Conservation (phyloP, 1,140 invertebrate genomes). For the Nymphalis io region DNA sequence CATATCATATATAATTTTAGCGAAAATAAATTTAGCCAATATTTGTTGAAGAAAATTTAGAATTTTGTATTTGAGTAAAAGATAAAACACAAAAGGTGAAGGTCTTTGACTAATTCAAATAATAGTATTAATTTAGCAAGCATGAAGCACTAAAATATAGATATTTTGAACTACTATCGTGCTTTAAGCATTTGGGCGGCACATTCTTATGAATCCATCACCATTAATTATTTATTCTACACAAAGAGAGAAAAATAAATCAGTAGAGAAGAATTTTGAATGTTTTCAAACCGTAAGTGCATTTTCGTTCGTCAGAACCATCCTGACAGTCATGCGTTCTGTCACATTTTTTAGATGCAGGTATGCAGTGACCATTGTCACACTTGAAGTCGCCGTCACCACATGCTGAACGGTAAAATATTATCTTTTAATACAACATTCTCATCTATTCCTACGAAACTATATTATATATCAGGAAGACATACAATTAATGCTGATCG, state of each 20-base stretch:
- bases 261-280: conserved; percentile 13
- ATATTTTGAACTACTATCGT: not conserved
- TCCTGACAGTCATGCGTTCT: conserved; percentile 87
- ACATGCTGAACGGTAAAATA: conserved; percentile 74
- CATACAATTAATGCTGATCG: conserved; percentile 6
- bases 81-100: not conserved
- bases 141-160: conserved; percentile 2
- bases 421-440: conserved; percentile 41
- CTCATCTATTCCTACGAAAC: conserved; percentile 36
- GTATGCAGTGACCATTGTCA: conserved; percentile 86
- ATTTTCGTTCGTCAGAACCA: conserved; percentile 89
- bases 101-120: not conserved
- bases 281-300: conserved; percentile 77
- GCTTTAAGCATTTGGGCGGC: conserved; percentile 1
- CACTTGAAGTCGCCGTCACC: conserved; percentile 82
- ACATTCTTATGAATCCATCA: conserved; percentile 21
- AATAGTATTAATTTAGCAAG: conserved; percentile 12
- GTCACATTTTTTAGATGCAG: conserved; percentile 87
- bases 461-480: not conserved
- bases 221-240: conserved; percentile 8
- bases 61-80: not conserved
- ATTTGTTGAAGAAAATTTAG: too few relatives aligned
- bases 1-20: too few relatives aligned
- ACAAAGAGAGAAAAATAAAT: not conserved
- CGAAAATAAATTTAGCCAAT: too few relatives aligned